phyloP scores from a whole-genome alignment of 2,888 invertebrate species.

The Dioctria rufipes region DNA sequence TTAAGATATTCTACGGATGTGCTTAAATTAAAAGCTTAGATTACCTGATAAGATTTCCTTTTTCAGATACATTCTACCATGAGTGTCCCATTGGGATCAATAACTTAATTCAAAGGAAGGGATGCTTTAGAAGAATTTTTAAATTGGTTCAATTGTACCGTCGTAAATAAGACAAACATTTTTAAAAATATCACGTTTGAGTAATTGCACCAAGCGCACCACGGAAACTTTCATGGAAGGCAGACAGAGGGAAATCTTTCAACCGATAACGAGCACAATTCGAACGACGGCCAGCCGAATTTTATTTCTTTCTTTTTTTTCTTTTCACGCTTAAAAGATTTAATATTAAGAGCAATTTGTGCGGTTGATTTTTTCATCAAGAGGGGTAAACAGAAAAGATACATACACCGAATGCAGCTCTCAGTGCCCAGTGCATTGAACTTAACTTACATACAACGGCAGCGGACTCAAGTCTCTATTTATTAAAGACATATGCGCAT shows the following conservation, averaged over 20 bases:
- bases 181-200: not conserved
- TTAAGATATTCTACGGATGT: too few species aligned
- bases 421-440: slow-evolving; percentile 26
- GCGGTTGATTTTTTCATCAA: not conserved
- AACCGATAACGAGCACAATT: not conserved
- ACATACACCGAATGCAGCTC: not conserved
- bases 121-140: too few species aligned
- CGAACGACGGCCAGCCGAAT: not conserved
- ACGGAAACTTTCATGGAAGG: not conserved
- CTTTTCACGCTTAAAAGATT: not conserved
- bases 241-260: not conserved
- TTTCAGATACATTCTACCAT: too few species aligned
- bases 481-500: slow-evolving; percentile 33
- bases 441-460: not conserved
- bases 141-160: not conserved
- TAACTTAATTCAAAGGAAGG: too few species aligned
- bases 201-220: not conserved
- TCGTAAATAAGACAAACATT: not conserved
- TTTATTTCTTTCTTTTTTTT: not conserved
- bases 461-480: not conserved
- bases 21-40: too few species aligned
- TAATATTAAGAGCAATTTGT: slow-evolving; percentile 1
- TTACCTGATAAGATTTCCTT: too few species aligned
- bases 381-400: not conserved
- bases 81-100: too few species aligned